Base-by-base conservation (phyloP, 2,797 vertebrate genomes). In the Nannoperca obscura region DNA sequence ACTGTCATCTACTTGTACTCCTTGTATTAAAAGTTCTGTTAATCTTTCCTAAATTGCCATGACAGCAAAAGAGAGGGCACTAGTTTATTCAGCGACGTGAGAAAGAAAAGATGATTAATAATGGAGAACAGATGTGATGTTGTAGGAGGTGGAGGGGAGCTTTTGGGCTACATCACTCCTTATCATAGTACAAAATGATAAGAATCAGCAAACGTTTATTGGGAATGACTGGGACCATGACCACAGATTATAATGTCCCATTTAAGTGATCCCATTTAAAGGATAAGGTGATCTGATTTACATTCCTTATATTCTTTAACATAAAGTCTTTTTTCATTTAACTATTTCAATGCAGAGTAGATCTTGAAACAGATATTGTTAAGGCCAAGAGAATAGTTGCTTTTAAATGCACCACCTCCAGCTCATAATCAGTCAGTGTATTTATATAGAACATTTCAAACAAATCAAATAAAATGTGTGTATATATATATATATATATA, bases 121-220 rank as follows among this genome's bases (percentile, higher is more conserved):
- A 76, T 49, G 7, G 68, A 57, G 24, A 82, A 67, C 63, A 69
- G 64, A 62, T 50, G 50, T 74, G 71, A 74, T 74, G 11, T 15
- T 74, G 77, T 66, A 47, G 62, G 22, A 62, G 70, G 57, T 47
- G 70, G 70, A 61, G 57, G 49, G 22, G 52, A 20, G 15, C 63
- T n/a, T n/a, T 14, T 30, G 34, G 30, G 46, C 22, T 22, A 42
- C 11, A 68, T 68, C 64, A 61, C 27, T 36, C 17, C 46, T 40
- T 49, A 68, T 55, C 22, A 62, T 32, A 4, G 15, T 3, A 40
- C 52, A 32, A 34, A 34, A 27, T 50, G 64, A 69, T 58, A 53
- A 47, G 32, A 58, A 57, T 60, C 69, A 54, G 22, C 66, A 40
- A 53, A 30, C 67, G 62, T 72, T 66, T 78, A 46, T 8, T 40